Evolutionary conservation across 2,797 vertebrate species (phyloP).

Genomic region (Salarias fasciatus): DNA sequence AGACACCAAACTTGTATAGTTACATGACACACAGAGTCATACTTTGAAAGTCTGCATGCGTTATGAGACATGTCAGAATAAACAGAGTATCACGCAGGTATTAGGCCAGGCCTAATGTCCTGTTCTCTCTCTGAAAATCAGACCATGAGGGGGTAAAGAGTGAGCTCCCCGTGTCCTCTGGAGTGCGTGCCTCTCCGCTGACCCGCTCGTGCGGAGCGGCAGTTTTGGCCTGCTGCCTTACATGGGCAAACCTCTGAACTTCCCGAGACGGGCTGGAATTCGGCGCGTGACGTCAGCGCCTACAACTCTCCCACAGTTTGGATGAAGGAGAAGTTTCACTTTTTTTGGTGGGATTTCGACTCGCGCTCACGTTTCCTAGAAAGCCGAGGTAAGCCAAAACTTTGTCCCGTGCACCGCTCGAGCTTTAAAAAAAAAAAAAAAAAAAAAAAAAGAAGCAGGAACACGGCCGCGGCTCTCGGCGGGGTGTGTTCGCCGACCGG

Average conservation of each 20-base stretch:
- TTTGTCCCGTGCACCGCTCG: not conserved
- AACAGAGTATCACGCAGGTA: no score
- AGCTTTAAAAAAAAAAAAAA: no score
- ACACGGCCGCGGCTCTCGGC: not conserved
- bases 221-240: slow-evolving; percentile 81
- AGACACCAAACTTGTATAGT: no score
- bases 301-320: slow-evolving; percentile 84
- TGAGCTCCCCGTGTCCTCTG: no score
- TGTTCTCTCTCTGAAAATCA: no score
- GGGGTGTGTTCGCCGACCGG: not conserved
- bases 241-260: slow-evolving; percentile 85
- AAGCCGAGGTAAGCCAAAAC: slow-evolving; percentile 83
- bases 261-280: slow-evolving; percentile 82
- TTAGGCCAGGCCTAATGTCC: no score
- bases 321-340: slow-evolving; percentile 82
- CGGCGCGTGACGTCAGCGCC: slow-evolving; percentile 85
- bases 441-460: no score
- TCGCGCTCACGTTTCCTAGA: slow-evolving; percentile 78
- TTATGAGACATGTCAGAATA: no score
- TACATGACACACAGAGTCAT: no score
- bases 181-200: no score
- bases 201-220: not conserved
- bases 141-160: no score
- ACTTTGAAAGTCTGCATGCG: no score
- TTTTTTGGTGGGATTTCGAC: slow-evolving; percentile 80